Percentiles rank a stretch among this genome's conserved stretches.
These are phyloP conservation scores for Phyto melanocephala DNA, from an alignment of 2,888 invertebrate genomes.

Conservation along the genomic window DNA sequence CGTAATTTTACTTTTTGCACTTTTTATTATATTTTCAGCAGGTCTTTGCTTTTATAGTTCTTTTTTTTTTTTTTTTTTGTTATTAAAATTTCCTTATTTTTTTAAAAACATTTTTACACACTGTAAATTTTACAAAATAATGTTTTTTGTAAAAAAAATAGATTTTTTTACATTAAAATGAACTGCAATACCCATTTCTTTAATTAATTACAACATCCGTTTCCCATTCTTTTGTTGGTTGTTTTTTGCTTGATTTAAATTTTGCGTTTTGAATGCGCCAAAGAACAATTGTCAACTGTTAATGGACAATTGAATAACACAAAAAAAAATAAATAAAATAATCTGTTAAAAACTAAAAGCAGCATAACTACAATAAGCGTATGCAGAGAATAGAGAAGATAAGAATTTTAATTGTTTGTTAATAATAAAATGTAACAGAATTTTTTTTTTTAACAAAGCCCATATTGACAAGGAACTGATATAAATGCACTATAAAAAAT, in stretches of 20 bases:
- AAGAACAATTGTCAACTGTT: conserved; percentile 63
- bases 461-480: neutral
- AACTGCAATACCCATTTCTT: too few species aligned
- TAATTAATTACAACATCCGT: conserved; percentile 64
- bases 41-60: neutral
- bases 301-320: conserved; percentile 49
- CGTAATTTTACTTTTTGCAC: too few species aligned
- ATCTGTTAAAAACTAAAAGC: conserved; percentile 24
- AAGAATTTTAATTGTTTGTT: conserved; percentile 30
- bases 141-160: conserved; percentile 12
- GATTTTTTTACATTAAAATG: too few species aligned
- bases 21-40: too few species aligned
- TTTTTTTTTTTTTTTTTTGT: neutral
- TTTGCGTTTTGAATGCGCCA: conserved; percentile 55
- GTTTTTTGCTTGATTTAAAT: conserved; percentile 17
- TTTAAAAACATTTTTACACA: neutral
- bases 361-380: conserved; percentile 18
- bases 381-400: conserved; percentile 39
- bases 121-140: conserved; percentile 1
- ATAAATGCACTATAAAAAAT: neutral
- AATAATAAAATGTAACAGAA: neutral
- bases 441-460: neutral
- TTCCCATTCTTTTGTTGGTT: conserved; percentile 35
- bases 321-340: conserved; percentile 12
- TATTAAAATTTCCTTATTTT: neutral